Base-by-base conservation (phyloP, 2,113 vertebrate genomes). In the Oceanodroma tethys region DNA sequence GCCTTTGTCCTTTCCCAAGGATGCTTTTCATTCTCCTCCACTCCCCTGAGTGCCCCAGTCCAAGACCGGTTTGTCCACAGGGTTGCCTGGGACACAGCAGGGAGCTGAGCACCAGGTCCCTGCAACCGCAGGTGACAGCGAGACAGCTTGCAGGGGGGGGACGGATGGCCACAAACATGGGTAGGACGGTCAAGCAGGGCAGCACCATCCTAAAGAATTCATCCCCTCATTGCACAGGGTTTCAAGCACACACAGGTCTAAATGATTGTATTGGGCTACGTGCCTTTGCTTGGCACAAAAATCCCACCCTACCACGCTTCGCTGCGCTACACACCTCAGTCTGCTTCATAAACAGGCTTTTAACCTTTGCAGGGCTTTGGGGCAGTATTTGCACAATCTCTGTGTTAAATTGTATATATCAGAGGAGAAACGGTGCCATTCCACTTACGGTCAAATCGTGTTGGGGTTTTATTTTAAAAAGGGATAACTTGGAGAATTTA, bases 61-160 rank as follows among this genome's bases (percentile, higher is more conserved):
- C 38, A 71, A 36, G 88, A 66, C n/a, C 19, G 23, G 9, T 10
- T 55, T 60, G 52, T 55, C 82, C 38, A 27, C 3, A 48, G n/a
- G 13, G 26, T 10, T 83, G 16, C 20, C 30, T n/a, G 29, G 43
- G 56, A 16, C 29, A 25, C 2, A 32, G 38, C 58, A 87, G 45
- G n/a, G 59, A 78, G 32, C 32, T 50, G 47, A 72, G n/a, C 15
- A 16, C 16, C 2, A 1, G 29, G 5, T 72, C 27, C 32, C n/a
- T 73, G 40, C 30, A 55, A 30, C 27, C 0, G 1, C 34, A 68
- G 1, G 0, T 17, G 66, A 29, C 53, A 73, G 6, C 0, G 0
- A 38, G 47, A 14, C 25, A 50, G 47, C 23, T 9, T 4, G 53
- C 36, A 40, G 45, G 19, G 2, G 38, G 38, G 23, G 16, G n/a